phyloP scores from a whole-genome alignment of 2,113 vertebrate species.

The Todiramphus saurophagus region DNA sequence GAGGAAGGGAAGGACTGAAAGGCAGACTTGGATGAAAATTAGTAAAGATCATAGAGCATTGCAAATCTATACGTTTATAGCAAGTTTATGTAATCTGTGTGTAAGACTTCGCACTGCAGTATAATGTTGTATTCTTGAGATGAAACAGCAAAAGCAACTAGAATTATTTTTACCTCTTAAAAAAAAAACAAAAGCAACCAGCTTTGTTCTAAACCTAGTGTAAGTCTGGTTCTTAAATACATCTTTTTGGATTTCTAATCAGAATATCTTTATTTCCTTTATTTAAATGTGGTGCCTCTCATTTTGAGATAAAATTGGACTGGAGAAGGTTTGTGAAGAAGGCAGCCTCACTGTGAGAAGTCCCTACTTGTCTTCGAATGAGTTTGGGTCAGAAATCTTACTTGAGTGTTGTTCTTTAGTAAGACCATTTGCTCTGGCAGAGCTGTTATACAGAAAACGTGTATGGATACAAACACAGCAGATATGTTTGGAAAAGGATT shows the following conservation, averaged over 20 bases:
- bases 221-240: background rate
- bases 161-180: background rate
- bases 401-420: background rate
- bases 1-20: background rate
- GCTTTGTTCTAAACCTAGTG: background rate
- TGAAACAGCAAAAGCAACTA: background rate
- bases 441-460: background rate
- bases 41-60: background rate
- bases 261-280: background rate
- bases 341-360: background rate
- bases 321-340: background rate
- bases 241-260: background rate
- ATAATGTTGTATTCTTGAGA: background rate
- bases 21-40: background rate
- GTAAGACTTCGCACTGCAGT: background rate
- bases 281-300: background rate
- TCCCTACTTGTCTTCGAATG: background rate
- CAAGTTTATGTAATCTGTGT: background rate
- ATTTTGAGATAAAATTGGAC: background rate
- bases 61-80: background rate
- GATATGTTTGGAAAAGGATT: background rate
- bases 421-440: background rate
- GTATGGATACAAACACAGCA: background rate
- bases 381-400: background rate
- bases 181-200: background rate